Percentiles rank a stretch among this genome's conserved stretches.
phyloP scores from a whole-genome alignment of 2,888 invertebrate species.

The Watsonalla cultraria region DNA sequence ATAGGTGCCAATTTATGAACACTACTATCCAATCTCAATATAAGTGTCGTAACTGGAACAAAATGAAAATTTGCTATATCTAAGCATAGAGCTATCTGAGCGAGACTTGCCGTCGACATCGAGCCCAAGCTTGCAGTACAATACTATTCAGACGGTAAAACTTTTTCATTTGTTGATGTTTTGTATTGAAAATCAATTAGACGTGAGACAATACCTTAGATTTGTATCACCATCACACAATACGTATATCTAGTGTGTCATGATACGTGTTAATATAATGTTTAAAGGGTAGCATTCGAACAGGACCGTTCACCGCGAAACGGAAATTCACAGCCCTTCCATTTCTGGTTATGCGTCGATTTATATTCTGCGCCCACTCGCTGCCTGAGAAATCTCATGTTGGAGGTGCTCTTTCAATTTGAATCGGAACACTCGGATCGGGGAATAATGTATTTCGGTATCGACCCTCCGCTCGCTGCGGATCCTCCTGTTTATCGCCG shows the following conservation, averaged over 20 bases:
- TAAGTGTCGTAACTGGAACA: too few relatives aligned
- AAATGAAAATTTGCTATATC: too few relatives aligned
- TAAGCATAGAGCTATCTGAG: too few relatives aligned
- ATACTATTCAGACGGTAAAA: slow-evolving; percentile 8
- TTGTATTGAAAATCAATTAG: not conserved
- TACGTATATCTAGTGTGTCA: slow-evolving; percentile 19
- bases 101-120: too few relatives aligned
- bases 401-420: slow-evolving; percentile 79
- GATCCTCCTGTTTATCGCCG: slow-evolving; percentile 77
- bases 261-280: slow-evolving; percentile 29
- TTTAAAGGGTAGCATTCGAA: slow-evolving; percentile 36
- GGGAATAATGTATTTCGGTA: slow-evolving; percentile 79
- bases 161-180: not conserved
- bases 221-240: slow-evolving; percentile 19
- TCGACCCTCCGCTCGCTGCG: slow-evolving; percentile 73
- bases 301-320: slow-evolving; percentile 57
- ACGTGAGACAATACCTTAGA: slow-evolving; percentile 8
- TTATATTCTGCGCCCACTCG: slow-evolving; percentile 78
- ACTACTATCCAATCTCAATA: too few relatives aligned
- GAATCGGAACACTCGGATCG: slow-evolving; percentile 79
- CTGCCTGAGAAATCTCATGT: slow-evolving; percentile 78
- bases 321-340: slow-evolving; percentile 73
- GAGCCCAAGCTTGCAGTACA: too few relatives aligned
- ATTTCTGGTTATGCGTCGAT: slow-evolving; percentile 77
- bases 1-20: too few relatives aligned